Percentiles rank a stretch among this genome's conserved stretches.
Evolutionary conservation across 2,113 vertebrate species (phyloP).

Genomic region (Solenodon paradoxus): DNA sequence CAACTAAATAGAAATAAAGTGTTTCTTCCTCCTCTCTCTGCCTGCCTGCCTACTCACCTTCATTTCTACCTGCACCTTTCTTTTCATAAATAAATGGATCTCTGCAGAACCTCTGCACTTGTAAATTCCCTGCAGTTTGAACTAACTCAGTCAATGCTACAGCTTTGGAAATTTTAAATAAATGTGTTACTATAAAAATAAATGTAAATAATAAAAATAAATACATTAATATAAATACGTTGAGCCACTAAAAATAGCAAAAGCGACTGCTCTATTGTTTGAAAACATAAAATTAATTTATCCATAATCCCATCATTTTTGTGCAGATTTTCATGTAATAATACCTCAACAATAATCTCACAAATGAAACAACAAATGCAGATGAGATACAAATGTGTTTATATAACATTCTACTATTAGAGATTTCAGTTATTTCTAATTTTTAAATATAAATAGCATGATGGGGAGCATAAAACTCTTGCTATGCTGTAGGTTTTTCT

Average conservation of each 20-base stretch:
- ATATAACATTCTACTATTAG: not conserved
- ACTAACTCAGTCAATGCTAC: not conserved
- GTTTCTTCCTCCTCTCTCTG: no score
- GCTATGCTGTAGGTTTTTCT: not conserved
- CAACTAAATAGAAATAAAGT: no score
- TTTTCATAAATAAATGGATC: no score
- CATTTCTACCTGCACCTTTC: no score
- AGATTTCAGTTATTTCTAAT: not conserved
- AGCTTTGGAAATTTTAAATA: not conserved
- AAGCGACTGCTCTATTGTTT: not conserved
- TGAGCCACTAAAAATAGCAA: not conserved
- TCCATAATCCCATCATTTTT: not conserved
- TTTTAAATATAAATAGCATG: not conserved
- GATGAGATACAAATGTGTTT: not conserved
- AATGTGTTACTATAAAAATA: not conserved
- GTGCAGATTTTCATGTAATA: not conserved
- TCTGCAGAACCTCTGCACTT: not conserved
- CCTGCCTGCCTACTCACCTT: no score
- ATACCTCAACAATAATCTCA: not conserved
- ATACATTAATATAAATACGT: not conserved
- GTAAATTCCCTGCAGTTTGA: not conserved
- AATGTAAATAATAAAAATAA: not conserved
- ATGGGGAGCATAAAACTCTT: not conserved
- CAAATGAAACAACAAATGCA: not conserved
- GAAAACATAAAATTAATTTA: not conserved